Evolutionary conservation across 2,113 vertebrate genomes (phyloP).

Genomic region (Girardinichthys multiradiatus): DNA sequence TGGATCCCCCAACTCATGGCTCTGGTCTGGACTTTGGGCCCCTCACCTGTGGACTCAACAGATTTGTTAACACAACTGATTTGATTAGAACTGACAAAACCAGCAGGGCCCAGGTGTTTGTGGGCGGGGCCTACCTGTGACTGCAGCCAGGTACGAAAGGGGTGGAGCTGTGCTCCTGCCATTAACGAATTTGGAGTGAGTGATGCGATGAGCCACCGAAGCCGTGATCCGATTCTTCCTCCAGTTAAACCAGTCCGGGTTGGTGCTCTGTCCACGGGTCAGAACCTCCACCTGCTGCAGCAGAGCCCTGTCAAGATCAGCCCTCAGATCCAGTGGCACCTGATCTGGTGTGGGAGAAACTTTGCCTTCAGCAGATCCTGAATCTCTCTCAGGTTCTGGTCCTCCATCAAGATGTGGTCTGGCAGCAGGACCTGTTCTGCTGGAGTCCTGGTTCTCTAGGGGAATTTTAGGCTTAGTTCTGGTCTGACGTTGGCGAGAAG

Average conservation of each 20-base stretch:
- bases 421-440: background rate
- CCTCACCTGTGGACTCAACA: slow-evolving; percentile 34
- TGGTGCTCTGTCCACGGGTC: slow-evolving; percentile 82
- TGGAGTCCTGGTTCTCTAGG: background rate
- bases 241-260: slow-evolving; percentile 81
- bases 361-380: background rate
- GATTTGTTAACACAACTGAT: background rate
- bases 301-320: slow-evolving; percentile 21
- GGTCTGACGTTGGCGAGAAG: background rate
- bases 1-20: slow-evolving; percentile 86
- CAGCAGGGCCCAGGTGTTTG: background rate
- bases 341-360: slow-evolving; percentile 12
- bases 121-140: slow-evolving; percentile 63
- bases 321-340: slow-evolving; percentile 16
- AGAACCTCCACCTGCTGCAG: slow-evolving; percentile 76
- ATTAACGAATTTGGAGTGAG: slow-evolving; percentile 77
- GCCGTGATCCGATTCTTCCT: slow-evolving; percentile 85
- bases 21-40: slow-evolving; percentile 62
- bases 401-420: background rate
- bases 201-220: slow-evolving; percentile 78
- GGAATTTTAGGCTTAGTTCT: background rate
- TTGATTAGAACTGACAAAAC: background rate
- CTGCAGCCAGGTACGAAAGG: slow-evolving; percentile 73
- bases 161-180: slow-evolving; percentile 75
- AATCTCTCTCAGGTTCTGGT: background rate